Conservation (phyloP, 2,113 vertebrate genomes). For the Leptosomus discolor region DNA sequence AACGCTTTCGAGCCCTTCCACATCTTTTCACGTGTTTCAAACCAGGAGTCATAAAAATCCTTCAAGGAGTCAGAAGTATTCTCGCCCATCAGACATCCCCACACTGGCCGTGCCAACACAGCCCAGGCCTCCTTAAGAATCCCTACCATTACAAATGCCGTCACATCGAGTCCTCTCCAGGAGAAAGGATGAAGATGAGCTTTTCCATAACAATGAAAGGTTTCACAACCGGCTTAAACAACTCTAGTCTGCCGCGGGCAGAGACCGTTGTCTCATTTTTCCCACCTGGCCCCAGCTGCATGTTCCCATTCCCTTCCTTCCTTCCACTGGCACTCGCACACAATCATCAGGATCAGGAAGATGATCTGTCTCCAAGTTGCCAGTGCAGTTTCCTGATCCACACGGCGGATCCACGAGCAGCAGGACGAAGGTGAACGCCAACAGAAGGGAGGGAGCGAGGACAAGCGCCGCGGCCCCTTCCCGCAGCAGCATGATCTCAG, state of each 20-base stretch:
- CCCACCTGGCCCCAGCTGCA: not conserved
- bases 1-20: not conserved
- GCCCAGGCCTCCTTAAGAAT: not conserved
- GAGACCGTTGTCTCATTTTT: not conserved
- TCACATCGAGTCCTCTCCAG: not conserved
- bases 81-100: not conserved
- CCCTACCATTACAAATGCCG: not conserved
- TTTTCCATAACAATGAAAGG: not conserved
- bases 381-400: not conserved
- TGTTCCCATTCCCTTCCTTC: not conserved
- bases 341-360: not conserved
- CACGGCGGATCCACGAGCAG: not conserved
- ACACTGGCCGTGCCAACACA: not conserved
- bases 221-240: not conserved
- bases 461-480: not conserved
- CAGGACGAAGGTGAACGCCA: rapidly evolving
- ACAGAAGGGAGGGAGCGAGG: not conserved
- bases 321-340: not conserved
- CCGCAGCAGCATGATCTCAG: not conserved
- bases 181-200: not conserved
- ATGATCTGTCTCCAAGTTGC: not conserved
- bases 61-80: not conserved
- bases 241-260: not conserved
- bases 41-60: not conserved
- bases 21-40: not conserved